phyloP scores from a whole-genome alignment of 2,888 invertebrate genomes.

The Marronus borbonicus region DNA sequence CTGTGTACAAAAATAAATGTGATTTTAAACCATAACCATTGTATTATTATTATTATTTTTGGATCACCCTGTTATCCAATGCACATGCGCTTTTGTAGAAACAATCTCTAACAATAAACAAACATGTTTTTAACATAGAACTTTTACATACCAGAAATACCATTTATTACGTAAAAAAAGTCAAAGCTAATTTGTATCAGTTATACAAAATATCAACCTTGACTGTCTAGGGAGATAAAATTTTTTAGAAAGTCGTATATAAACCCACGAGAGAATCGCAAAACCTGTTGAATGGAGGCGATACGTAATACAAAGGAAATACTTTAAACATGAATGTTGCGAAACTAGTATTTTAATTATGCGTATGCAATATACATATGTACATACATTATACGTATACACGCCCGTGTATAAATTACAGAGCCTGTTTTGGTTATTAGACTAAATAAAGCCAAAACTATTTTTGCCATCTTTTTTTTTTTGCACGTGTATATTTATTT shows the following conservation, averaged over 20 bases:
- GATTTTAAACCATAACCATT: too few relatives aligned
- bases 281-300: constrained; percentile 42
- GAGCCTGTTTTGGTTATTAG: too few relatives aligned
- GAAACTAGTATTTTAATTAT: constrained; percentile 36
- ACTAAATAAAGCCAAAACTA: too few relatives aligned
- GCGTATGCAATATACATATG: constrained; percentile 1
- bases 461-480: too few relatives aligned
- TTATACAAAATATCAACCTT: constrained; percentile 47
- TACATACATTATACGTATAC: background rate
- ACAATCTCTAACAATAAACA: too few relatives aligned
- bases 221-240: constrained; percentile 41
- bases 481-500: too few relatives aligned
- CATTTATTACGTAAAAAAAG: constrained; percentile 40
- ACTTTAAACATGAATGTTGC: constrained; percentile 42
- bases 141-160: constrained; percentile 37
- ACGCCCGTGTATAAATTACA: background rate
- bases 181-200: constrained; percentile 42
- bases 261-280: constrained; percentile 45
- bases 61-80: too few relatives aligned
- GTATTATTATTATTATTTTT: too few relatives aligned
- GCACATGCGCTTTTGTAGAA: too few relatives aligned
- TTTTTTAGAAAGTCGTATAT: constrained; percentile 44
- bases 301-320: constrained; percentile 44
- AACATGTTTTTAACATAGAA: background rate
- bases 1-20: too few relatives aligned